Evolutionary conservation across 2,888 invertebrate species (phyloP), one percentile per base, ranked within the genome.

Genomic region (Labia minor): DNA sequence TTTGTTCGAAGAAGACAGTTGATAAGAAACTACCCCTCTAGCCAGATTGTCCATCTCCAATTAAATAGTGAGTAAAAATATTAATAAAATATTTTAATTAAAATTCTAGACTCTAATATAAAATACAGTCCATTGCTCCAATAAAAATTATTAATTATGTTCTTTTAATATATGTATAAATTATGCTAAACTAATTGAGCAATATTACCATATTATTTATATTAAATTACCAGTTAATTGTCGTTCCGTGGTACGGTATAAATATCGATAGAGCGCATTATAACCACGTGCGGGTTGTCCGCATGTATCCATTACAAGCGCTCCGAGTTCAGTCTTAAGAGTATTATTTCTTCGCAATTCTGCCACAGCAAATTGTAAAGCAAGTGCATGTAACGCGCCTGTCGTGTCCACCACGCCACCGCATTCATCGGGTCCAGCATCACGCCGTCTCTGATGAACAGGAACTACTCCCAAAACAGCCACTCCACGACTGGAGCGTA

Each of bases 311-410:
- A 74, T 70, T 10, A 73, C 69, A 10, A 73, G 67, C 1, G 72
- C 72, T n/a, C 73, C 74, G 1, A 74, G 69, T 49, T 72, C 70
- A 10, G 72, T 73, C 6, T 73, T 64, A 19, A 74, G 66, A 18
- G 72, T 65, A 14, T 67, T 37, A 62, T 78, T 76, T 14, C 70
- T 68, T 70, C 78, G 78, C 20, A 78, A 74, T 11, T 73, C 69
- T 62, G 76, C 74, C 19, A 79, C 73, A 4, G 78, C 78, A 70
- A 75, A 78, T 67, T 76, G 75, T 65, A 78, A 75, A 1, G 79
- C 79, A 63, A 78, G 70, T 65, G 75, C 74, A 69, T 78, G 76
- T 69, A 78, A 75, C 2, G 49, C 49, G 14, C 49, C 49, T n/a
- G 49, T 49, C 4, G 49, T 4, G 49, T 49, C 49, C 37, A 75